phyloP scores from a whole-genome alignment of 2,888 invertebrate species.

The Drosophila borborema region DNA sequence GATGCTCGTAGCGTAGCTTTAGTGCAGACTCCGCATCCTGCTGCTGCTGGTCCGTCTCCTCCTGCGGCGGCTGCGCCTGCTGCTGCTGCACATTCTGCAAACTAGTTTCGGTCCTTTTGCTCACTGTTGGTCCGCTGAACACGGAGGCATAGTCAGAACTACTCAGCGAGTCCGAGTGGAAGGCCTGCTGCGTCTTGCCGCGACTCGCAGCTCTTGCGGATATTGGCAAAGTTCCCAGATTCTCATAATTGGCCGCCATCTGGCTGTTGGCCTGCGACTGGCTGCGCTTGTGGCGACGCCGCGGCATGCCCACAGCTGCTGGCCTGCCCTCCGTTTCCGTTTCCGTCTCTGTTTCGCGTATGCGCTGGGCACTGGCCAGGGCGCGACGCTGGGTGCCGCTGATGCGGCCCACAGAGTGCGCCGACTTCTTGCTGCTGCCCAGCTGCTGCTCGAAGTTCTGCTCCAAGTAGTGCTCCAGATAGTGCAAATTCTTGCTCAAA shows the following conservation, averaged over 20 bases:
- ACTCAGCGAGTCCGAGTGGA: constrained; percentile 83
- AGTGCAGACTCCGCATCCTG: constrained; percentile 28
- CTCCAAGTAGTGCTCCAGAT: constrained; percentile 84
- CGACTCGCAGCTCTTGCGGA: constrained; percentile 23
- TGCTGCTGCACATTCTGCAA: neutral
- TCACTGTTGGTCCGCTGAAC: constrained; percentile 79
- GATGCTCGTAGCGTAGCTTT: constrained; percentile 82
- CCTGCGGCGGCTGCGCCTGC: neutral
- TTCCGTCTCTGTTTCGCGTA: constrained; percentile 19
- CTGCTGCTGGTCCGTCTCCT: neutral
- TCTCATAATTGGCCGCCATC: constrained; percentile 75
- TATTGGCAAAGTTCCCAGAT: constrained; percentile 75
- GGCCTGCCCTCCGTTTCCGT: constrained; percentile 10
- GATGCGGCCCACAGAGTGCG: constrained; percentile 81
- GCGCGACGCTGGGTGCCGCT: constrained; percentile 67
- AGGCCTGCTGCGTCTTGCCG: constrained; percentile 27
- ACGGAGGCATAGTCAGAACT: constrained; percentile 85
- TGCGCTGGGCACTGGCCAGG: constrained; percentile 38
- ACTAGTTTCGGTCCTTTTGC: neutral
- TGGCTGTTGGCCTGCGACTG: constrained; percentile 69
- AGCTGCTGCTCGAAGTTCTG: constrained; percentile 84
- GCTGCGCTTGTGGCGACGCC: constrained; percentile 77
- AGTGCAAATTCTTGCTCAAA: constrained; percentile 84
- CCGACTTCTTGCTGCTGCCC: constrained; percentile 70
- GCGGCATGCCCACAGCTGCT: constrained; percentile 20